Conservation (phyloP, 2,113 vertebrate genomes). For the Rhineura floridana region DNA sequence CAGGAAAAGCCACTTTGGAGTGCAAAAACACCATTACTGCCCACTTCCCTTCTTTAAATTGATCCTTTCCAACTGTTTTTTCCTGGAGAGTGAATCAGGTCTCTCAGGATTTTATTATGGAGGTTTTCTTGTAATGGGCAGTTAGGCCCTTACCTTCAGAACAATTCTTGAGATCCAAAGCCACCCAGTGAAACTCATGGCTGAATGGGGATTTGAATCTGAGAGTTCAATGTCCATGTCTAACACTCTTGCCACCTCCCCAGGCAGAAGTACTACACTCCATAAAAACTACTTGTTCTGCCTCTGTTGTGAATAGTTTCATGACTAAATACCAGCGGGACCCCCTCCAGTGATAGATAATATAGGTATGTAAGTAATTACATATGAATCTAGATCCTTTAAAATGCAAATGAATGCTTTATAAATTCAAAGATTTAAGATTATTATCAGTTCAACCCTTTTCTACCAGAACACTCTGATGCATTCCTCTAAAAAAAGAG, state of each 20-base stretch:
- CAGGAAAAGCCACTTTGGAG: neutral
- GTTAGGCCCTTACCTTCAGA: neutral
- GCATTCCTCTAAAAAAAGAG: neutral
- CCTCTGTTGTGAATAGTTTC: neutral
- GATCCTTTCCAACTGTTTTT: neutral
- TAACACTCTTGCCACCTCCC: too few species aligned
- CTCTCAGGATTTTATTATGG: neutral
- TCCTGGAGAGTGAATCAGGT: neutral
- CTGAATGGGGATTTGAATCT: neutral
- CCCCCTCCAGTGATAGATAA: neutral
- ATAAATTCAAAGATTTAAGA: neutral
- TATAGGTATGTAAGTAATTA: neutral
- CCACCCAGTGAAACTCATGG: neutral
- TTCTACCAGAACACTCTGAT: neutral
- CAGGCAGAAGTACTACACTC: neutral
- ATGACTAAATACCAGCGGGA: neutral
- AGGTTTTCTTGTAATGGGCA: neutral
- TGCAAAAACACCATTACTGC: neutral
- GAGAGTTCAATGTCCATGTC: neutral
- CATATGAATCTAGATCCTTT: neutral
- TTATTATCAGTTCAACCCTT: neutral
- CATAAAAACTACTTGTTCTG: neutral
- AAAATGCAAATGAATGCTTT: neutral
- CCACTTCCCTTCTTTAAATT: neutral
- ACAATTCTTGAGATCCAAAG: neutral